Percentiles rank a stretch among this genome's conserved stretches.
Evolutionary conservation across 2,888 invertebrate genomes (phyloP).

Genomic region (Marasmarcha lunaedactyla): DNA sequence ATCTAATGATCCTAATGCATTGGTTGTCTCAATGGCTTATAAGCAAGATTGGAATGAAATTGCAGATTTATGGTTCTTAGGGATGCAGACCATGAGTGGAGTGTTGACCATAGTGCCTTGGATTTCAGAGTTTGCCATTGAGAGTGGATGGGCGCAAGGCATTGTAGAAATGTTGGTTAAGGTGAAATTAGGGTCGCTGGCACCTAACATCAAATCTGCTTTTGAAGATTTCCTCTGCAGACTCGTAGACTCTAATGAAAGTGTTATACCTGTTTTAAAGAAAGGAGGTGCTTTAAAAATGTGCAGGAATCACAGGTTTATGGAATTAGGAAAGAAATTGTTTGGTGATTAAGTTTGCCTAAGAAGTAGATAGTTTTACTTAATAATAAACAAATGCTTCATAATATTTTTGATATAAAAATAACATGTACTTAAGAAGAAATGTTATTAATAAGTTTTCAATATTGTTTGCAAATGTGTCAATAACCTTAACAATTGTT

Average conservation of each 20-base stretch:
- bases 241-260: constrained; percentile 83
- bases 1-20: constrained; percentile 82
- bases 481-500: no score
- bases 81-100: constrained; percentile 92
- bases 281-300: constrained; percentile 86
- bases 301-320: constrained; percentile 87
- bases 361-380: background rate
- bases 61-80: constrained; percentile 92
- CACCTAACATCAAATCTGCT: constrained; percentile 87
- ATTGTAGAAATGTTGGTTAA: constrained; percentile 85
- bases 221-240: constrained; percentile 91
- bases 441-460: background rate
- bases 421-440: constrained; percentile 12
- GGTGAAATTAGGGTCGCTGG: constrained; percentile 85
- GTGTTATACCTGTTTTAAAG: constrained; percentile 80
- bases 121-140: constrained; percentile 91
- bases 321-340: constrained; percentile 89
- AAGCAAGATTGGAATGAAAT: constrained; percentile 91
- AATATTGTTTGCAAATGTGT: no score
- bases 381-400: constrained; percentile 7
- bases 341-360: constrained; percentile 80
- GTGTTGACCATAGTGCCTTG: constrained; percentile 86
- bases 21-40: constrained; percentile 88
- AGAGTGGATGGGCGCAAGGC: constrained; percentile 94
- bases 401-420: constrained; percentile 13